These are phyloP conservation scores for Rhabdomys pumilio DNA, from an alignment of 2,797 vertebrate species.

Conservation along the genomic window DNA sequence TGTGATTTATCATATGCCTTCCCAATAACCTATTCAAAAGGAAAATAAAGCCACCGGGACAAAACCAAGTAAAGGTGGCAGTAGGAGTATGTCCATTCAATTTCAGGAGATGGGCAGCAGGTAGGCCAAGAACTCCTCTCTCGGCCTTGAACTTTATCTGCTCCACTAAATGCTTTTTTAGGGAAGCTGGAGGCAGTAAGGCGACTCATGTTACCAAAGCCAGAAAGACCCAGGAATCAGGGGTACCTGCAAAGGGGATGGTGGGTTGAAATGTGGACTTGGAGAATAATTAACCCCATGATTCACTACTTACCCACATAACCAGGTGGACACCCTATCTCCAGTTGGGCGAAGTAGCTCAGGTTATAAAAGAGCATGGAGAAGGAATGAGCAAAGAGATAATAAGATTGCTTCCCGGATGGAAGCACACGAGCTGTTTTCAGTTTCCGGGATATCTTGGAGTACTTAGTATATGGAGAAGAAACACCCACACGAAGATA, in stretches of 20 bases:
- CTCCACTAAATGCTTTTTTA: background rate
- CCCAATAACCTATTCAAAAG: background rate
- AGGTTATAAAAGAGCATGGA: background rate
- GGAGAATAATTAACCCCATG: background rate
- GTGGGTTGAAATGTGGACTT: background rate
- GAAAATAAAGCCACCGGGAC: background rate
- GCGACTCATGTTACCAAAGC: background rate
- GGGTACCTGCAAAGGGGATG: background rate
- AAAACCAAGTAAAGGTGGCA: conserved; percentile 11
- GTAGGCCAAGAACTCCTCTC: background rate
- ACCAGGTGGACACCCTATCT: background rate
- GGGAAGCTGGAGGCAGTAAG: background rate
- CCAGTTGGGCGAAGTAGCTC: background rate
- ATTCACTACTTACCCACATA: background rate
- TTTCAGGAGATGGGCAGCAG: background rate
- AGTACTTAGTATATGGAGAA: background rate
- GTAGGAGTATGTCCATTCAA: background rate
- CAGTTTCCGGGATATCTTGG: background rate
- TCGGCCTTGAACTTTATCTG: background rate
- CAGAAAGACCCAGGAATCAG: background rate
- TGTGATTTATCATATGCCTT: background rate
- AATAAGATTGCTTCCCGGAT: background rate
- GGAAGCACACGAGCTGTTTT: background rate
- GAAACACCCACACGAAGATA: background rate
- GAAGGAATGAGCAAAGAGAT: conserved; percentile 23